Evolutionary conservation across 2,113 vertebrate species (phyloP).

Genomic region (Xenopus borealis): DNA sequence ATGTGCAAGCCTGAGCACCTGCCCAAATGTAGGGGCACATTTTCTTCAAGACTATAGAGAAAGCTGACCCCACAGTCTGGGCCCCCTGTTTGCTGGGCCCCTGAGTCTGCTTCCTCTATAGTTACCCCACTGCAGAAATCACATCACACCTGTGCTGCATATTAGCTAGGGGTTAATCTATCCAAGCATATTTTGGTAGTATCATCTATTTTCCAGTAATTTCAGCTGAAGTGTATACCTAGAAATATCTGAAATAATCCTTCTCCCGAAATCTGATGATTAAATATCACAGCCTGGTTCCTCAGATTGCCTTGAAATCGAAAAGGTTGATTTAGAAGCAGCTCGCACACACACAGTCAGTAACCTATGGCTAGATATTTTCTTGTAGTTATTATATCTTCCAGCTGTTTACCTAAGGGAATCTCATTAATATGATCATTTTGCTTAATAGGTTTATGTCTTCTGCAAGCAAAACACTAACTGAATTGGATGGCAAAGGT

Average conservation of each 20-base stretch:
- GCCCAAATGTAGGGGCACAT: too few relatives aligned
- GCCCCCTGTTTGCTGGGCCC: too few relatives aligned
- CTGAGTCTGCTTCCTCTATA: too few relatives aligned
- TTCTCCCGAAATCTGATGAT: slow-evolving; percentile 18
- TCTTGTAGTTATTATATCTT: slow-evolving; percentile 6
- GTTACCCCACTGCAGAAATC: too few relatives aligned
- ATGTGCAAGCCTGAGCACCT: too few relatives aligned
- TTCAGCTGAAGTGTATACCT: background rate
- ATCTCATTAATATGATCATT: slow-evolving; percentile 22
- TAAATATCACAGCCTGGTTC: slow-evolving; percentile 40
- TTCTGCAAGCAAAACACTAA: slow-evolving; percentile 6
- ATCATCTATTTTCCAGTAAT: background rate
- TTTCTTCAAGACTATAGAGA: too few relatives aligned
- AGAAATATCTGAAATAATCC: slow-evolving; percentile 13
- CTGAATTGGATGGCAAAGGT: slow-evolving; percentile 13
- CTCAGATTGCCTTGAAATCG: slow-evolving; percentile 20
- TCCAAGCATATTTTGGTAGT: background rate
- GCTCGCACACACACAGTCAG: slow-evolving; percentile 5
- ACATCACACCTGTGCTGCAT: too few relatives aligned
- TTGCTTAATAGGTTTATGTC: slow-evolving; percentile 14
- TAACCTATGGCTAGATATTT: slow-evolving; percentile 17
- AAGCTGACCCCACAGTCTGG: too few relatives aligned
- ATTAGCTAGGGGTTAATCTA: too few relatives aligned
- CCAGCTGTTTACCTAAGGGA: slow-evolving; percentile 34
- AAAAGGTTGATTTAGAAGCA: slow-evolving; percentile 16